Conservation (phyloP, 1,140 invertebrate genomes). For the Rhizoglyphus robini region DNA sequence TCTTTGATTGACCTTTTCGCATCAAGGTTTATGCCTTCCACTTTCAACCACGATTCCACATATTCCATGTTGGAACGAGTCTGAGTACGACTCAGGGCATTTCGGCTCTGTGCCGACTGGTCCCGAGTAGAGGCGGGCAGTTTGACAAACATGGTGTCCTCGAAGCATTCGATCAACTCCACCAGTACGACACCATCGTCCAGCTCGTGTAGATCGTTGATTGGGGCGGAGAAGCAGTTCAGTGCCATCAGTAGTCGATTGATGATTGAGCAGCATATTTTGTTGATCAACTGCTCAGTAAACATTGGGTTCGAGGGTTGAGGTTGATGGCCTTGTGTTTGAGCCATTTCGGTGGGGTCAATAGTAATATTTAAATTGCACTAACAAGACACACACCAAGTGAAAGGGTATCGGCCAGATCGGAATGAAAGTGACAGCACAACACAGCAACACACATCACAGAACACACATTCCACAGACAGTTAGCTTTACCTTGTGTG, state of each 20-base stretch:
- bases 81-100: not conserved
- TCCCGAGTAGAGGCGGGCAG: not conserved
- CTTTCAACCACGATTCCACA: not conserved
- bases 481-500: no score
- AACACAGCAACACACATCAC: no score
- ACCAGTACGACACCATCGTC: not conserved
- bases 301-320: not conserved
- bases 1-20: not conserved
- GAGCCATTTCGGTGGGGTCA: not conserved
- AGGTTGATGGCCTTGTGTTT: not conserved
- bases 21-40: not conserved
- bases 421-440: no score
- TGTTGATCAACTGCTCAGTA: not conserved
- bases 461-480: no score
- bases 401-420: no score
- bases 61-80: not conserved
- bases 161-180: conserved; percentile 11
- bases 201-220: not conserved
- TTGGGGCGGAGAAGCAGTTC: not conserved
- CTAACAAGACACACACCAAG: no score
- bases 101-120: not conserved
- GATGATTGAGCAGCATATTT: conserved; percentile 4
- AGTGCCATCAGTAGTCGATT: not conserved
- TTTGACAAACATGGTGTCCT: conserved; percentile 2
- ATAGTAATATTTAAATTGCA: not conserved